These are phyloP conservation scores for Onchidella celtica DNA, from an alignment of 2,888 invertebrate species.

Conservation along the genomic window DNA sequence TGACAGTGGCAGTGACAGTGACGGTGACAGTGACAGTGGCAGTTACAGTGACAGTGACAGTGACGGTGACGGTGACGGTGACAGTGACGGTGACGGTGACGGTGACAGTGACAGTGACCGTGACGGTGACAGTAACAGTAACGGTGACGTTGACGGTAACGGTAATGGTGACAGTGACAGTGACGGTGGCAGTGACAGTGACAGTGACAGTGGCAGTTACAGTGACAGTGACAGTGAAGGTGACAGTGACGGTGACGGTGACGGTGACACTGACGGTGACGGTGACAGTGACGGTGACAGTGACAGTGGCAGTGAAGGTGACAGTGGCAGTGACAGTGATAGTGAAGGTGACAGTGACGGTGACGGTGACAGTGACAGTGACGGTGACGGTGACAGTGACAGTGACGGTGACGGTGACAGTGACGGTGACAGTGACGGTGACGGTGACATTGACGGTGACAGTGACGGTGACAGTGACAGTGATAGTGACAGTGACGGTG, in stretches of 20 bases:
- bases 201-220: not conserved
- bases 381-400: not conserved
- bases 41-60: no score
- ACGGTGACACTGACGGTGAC: no score
- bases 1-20: not conserved
- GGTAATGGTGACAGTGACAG: not conserved
- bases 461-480: not conserved
- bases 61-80: not conserved
- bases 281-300: not conserved
- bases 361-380: not conserved
- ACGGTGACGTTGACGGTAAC: no score
- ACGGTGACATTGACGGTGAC: no score
- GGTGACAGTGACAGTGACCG: no score
- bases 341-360: no score
- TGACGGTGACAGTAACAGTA: no score
- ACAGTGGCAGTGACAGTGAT: no score
- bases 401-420: not conserved
- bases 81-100: not conserved
- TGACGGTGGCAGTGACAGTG: not conserved
- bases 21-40: not conserved
- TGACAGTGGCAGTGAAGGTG: no score
- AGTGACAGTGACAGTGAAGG: no score
- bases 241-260: no score
- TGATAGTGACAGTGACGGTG: not conserved
- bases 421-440: not conserved